phyloP scores from a whole-genome alignment of 1,140 invertebrate genomes.

The Chrysopa pallens region DNA sequence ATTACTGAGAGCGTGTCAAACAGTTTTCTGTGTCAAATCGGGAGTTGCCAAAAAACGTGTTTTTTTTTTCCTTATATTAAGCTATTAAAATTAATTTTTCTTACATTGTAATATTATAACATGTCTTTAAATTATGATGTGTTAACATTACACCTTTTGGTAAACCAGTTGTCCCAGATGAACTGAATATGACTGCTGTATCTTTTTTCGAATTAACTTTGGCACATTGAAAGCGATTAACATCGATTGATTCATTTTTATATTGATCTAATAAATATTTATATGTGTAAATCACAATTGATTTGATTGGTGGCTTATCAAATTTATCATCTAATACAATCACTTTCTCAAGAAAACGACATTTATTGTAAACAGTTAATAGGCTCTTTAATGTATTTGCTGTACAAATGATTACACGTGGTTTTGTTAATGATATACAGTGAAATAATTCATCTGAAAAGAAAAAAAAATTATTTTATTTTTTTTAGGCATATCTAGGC shows the following conservation, averaged over 20 bases:
- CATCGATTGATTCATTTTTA: neutral
- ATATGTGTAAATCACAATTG: conserved; percentile 6
- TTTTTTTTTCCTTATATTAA: conserved; percentile 7
- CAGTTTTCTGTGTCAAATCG: neutral
- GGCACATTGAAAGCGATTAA: conserved; percentile 4
- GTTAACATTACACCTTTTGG: conserved; percentile 65
- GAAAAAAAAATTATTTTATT: too few species aligned
- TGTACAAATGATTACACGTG: conserved; percentile 26
- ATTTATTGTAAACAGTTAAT: conserved; percentile 6
- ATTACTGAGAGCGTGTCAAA: neutral
- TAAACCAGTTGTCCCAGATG: conserved; percentile 50
- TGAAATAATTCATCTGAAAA: conserved; percentile 28
- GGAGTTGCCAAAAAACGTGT: neutral
- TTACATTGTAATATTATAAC: neutral
- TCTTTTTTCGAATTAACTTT: conserved; percentile 9
- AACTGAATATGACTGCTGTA: conserved; percentile 24
- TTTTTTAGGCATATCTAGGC: too few species aligned
- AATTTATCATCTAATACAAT: conserved; percentile 7
- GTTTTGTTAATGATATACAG: conserved; percentile 26
- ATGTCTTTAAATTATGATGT: conserved; percentile 32
- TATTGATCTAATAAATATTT: neutral
- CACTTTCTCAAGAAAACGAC: conserved; percentile 9
- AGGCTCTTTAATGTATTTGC: conserved; percentile 10
- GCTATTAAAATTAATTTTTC: neutral
- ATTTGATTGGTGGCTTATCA: conserved; percentile 3